Percentiles rank a stretch among this genome's conserved stretches.
These are phyloP conservation scores for Caranx ignobilis DNA, from an alignment of 2,113 vertebrate genomes.

Conservation along the genomic window DNA sequence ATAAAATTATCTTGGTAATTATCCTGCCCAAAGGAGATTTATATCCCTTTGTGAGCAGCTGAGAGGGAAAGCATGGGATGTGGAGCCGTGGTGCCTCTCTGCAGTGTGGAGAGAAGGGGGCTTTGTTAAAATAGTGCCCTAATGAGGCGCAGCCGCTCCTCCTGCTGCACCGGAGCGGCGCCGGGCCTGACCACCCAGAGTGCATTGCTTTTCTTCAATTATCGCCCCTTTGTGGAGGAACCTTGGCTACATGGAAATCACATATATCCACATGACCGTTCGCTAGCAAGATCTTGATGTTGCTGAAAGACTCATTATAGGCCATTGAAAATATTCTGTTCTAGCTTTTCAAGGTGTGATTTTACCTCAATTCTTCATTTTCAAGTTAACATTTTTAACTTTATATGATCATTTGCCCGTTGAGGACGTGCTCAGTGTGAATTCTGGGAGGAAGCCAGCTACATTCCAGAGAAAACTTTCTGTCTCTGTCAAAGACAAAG, in stretches of 20 bases:
- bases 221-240: slow-evolving; percentile 53
- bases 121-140: slow-evolving; percentile 78
- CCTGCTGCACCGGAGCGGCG: slow-evolving; percentile 52
- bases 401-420: neutral
- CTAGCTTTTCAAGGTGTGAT: neutral
- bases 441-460: too few relatives aligned
- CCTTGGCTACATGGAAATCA: slow-evolving; percentile 27
- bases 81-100: slow-evolving; percentile 50
- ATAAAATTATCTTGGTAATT: slow-evolving; percentile 87
- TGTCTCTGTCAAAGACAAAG: too few relatives aligned
- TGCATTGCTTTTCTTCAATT: slow-evolving; percentile 67
- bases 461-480: too few relatives aligned
- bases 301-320: neutral
- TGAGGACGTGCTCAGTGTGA: too few relatives aligned
- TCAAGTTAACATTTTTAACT: neutral
- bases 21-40: slow-evolving; percentile 83
- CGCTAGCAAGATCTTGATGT: neutral
- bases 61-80: slow-evolving; percentile 51
- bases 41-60: slow-evolving; percentile 79
- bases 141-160: slow-evolving; percentile 66
- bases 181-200: slow-evolving; percentile 53
- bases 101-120: slow-evolving; percentile 53
- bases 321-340: neutral
- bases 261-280: neutral
- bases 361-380: neutral